Evolutionary conservation across 1,140 invertebrate species (phyloP).

Genomic region (Bathynomus jamesi): DNA sequence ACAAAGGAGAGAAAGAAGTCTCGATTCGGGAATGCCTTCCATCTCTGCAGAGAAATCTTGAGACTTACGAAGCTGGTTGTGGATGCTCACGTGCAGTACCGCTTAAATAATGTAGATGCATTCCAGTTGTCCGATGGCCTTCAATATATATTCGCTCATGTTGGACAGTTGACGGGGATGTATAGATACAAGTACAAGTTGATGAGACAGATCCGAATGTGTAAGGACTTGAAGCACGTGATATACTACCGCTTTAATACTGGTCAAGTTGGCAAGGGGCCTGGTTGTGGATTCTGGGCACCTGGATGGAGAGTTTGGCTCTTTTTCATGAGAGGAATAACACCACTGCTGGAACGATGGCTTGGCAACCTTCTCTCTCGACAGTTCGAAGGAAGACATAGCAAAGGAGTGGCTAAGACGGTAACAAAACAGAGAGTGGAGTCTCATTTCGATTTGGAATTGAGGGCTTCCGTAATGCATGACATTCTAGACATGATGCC

Average conservation of each 20-base stretch:
- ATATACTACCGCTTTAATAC: constrained; percentile 99
- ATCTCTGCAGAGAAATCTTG: constrained; percentile 96
- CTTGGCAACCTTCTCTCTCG: constrained; percentile 93
- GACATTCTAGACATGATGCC: constrained; percentile 99
- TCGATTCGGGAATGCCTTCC: constrained; percentile 98
- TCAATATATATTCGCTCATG: constrained; percentile 99
- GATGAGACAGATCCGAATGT: constrained; percentile 99
- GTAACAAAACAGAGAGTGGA: constrained; percentile 99
- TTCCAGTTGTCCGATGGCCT: constrained; percentile 97
- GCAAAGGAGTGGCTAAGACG: constrained; percentile 98
- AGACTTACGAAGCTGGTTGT: constrained; percentile 95
- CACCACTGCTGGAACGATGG: constrained; percentile 94
- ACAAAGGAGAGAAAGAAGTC: constrained; percentile 99
- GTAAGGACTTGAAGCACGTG: constrained; percentile 98
- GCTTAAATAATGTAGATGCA: constrained; percentile 97
- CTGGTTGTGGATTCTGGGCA: constrained; percentile 98
- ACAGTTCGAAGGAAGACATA: constrained; percentile 98
- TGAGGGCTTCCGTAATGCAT: constrained; percentile 97
- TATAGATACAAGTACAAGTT: constrained; percentile 99
- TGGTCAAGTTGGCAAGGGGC: constrained; percentile 95
- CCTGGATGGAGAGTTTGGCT: constrained; percentile 99
- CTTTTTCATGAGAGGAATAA: constrained; percentile 99
- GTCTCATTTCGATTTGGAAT: constrained; percentile 97
- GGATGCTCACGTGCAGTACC: constrained; percentile 98
- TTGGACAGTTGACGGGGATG: constrained; percentile 99